A percentile compares a stretch with the other conserved stretches of the same genome.
phyloP scores from a whole-genome alignment of 2,888 invertebrate genomes.

The Sinelater perroti region DNA sequence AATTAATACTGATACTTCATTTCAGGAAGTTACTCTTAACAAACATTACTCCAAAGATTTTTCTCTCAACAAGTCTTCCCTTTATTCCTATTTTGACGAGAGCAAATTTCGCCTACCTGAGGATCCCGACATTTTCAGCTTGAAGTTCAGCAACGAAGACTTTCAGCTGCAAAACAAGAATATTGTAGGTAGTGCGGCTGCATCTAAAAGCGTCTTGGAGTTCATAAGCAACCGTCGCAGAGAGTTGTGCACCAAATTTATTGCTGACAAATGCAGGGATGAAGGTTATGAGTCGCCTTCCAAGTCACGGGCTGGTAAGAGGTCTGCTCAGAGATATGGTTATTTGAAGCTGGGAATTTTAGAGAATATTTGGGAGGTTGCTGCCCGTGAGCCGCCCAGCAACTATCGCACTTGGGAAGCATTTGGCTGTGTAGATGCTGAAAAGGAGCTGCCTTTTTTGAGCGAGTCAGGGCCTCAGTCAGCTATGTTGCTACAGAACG shows the following conservation, averaged over 20 bases:
- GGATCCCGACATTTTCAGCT: not conserved
- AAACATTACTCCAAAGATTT: constrained; percentile 2
- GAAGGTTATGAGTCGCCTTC: constrained; percentile 45
- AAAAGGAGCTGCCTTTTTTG: constrained; percentile 56
- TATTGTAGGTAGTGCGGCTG: not conserved
- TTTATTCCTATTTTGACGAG: constrained; percentile 25
- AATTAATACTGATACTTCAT: not conserved
- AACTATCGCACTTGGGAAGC: constrained; percentile 55
- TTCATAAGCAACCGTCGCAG: not conserved
- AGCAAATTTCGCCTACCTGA: constrained; percentile 22
- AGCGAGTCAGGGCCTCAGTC: constrained; percentile 54
- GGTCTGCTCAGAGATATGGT: not conserved
- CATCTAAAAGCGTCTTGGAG: not conserved
- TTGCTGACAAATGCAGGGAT: constrained; percentile 37
- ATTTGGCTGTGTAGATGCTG: constrained; percentile 52
- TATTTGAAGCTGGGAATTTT: no score
- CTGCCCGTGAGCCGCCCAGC: constrained; percentile 44
- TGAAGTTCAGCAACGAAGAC: no score
- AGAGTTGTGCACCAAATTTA: no score
- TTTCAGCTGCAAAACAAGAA: constrained; percentile 1
- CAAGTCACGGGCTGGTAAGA: no score
- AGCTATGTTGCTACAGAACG: constrained; percentile 52
- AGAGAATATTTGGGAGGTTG: constrained; percentile 54
- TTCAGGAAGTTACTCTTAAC: constrained; percentile 12
- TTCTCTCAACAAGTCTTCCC: not conserved